Base-by-base conservation (phyloP, 2,797 vertebrate genomes). In the Geotrypetes seraphini region DNA sequence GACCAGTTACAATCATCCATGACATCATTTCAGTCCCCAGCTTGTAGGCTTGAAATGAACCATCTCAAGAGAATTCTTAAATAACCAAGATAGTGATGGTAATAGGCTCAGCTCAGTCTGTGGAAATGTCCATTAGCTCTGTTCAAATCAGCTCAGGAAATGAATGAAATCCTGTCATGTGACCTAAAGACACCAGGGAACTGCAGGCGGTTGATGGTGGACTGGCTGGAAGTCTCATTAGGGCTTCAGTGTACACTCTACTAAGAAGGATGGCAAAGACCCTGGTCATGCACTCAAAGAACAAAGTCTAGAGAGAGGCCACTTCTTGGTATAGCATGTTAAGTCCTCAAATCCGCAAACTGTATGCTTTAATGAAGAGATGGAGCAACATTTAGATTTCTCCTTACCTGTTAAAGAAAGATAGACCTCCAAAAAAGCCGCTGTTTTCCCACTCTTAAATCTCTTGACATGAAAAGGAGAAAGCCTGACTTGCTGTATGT, bases 191-290 rank as follows among this genome's bases (percentile, higher is more conserved):
- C 6, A 0, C 13, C 1, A 2, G 29, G 31, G 24, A 13, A 31
- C 23, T 39, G 12, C 12, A 22, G 28, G 15, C 22, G 27, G 16
- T 19, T 39, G 28, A 30, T 23, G 21, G 26, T 27, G 3, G 5
- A 16, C 40, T 12, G 46, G n/a, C 36, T 55, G 21, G 39, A 45
- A 39, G 41, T 44, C 38, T 47, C 50, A 26, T 22, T 3, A 24
- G 2, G 10, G 35, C 49, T 54, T 65, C 45, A 31, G 35, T 47
- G 68, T 68, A 39, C 50, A 47, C 35, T 4, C 21, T 16, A 20
- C 32, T 46, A 49, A 63, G 61, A 70, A 57, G 53, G 42, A 23
- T 22, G 54, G n/a, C n/a, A n/a, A 63, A 49, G 33, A 27, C 39
- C 33, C 25, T 17, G 14, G 25, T 45, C 11, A 32, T 31, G 27